phyloP scores from a whole-genome alignment of 1,140 invertebrate species.

The Apocrypta bakeri region DNA sequence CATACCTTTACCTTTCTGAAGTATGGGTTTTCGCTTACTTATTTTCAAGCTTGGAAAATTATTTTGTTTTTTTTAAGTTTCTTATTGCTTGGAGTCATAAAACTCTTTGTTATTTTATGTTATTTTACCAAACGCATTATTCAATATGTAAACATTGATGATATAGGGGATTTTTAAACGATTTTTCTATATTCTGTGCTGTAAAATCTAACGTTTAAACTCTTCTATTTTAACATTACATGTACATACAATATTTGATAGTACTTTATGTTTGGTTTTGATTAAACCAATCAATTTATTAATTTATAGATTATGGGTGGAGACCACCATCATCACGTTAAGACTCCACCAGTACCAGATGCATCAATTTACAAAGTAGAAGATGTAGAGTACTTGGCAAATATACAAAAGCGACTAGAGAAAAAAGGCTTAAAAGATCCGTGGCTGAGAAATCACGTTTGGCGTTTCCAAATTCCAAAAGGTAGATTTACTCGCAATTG shows the following conservation, averaged over 20 bases:
- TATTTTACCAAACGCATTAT: neutral
- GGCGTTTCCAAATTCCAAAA: conserved; percentile 75
- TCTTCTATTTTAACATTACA: no score
- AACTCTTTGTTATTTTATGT: neutral
- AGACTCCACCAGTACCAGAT: conserved; percentile 78
- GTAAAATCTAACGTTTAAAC: no score
- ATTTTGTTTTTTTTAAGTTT: no score
- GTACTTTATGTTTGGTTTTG: neutral
- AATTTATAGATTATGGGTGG: conserved; percentile 74
- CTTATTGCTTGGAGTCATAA: no score
- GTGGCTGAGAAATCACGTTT: conserved; percentile 90
- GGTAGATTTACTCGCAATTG: neutral
- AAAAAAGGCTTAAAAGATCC: conserved; percentile 85
- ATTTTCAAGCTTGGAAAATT: no score
- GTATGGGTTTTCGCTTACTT: no score
- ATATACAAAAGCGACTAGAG: conserved; percentile 78
- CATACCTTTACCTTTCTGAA: no score
- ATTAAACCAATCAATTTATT: neutral
- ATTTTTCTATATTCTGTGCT: no score
- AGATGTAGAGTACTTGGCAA: conserved; percentile 78
- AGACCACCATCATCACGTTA: conserved; percentile 68
- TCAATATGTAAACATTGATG: no score
- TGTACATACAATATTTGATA: neutral
- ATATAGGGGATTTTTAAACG: no score
- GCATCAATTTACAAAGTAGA: conserved; percentile 83